Conservation (phyloP, 1,140 invertebrate species). For the Matsumurasca onukii region DNA sequence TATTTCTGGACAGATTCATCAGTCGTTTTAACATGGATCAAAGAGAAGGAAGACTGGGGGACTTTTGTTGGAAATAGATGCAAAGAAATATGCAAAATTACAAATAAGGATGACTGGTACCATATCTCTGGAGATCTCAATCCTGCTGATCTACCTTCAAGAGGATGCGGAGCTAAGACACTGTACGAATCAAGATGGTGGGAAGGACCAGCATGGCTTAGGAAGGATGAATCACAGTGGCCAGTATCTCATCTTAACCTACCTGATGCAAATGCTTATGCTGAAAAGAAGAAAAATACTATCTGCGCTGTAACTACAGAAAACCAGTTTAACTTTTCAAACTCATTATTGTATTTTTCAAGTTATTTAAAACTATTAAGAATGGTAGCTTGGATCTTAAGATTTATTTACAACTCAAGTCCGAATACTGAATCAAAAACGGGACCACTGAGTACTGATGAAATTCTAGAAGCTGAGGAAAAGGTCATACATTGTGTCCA, state of each 20-base stretch:
- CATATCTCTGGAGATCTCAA: constrained; percentile 48
- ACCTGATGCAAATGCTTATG: not conserved
- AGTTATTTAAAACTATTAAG: not conserved
- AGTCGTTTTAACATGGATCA: constrained; percentile 41
- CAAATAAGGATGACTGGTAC: constrained; percentile 40
- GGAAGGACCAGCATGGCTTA: constrained; percentile 47
- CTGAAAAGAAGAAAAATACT: not conserved
- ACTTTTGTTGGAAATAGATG: constrained; percentile 39
- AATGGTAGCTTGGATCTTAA: not conserved
- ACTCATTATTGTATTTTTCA: too few species aligned
- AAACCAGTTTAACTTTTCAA: too few species aligned
- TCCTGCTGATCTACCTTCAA: constrained; percentile 49
- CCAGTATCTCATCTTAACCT: not conserved
- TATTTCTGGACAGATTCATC: constrained; percentile 44
- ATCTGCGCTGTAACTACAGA: not conserved
- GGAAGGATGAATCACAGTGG: not conserved
- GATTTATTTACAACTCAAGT: constrained; percentile 6
- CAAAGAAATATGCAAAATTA: constrained; percentile 40
- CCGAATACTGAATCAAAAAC: not conserved
- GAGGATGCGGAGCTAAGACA: constrained; percentile 43
- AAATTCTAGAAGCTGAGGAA: not conserved
- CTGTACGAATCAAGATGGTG: constrained; percentile 47
- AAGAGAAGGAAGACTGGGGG: constrained; percentile 37
- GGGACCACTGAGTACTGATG: too few species aligned
- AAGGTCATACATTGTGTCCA: not conserved